These are phyloP conservation scores for Rhadinocentrus ornatus DNA, from an alignment of 2,797 vertebrate genomes.

Conservation along the genomic window DNA sequence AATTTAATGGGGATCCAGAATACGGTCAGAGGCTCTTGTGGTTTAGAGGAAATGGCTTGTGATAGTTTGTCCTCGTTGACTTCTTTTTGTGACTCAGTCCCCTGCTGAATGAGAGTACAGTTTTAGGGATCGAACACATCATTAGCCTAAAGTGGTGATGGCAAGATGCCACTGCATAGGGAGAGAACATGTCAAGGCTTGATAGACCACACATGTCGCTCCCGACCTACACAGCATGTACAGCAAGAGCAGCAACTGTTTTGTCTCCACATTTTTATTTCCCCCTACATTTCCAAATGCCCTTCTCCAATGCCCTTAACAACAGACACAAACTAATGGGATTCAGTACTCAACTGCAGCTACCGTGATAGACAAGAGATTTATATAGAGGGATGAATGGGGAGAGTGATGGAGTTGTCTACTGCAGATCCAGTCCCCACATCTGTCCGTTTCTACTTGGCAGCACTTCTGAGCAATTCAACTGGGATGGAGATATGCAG, in stretches of 20 bases:
- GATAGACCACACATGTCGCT: slow-evolving; percentile 71
- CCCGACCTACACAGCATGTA: slow-evolving; percentile 43
- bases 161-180: slow-evolving; percentile 32
- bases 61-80: slow-evolving; percentile 46
- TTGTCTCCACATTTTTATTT: slow-evolving; percentile 24
- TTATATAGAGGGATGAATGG: slow-evolving; percentile 67
- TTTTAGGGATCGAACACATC: slow-evolving; percentile 47
- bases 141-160: slow-evolving; percentile 49
- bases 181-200: slow-evolving; percentile 29
- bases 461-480: slow-evolving; percentile 76
- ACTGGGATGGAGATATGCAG: slow-evolving; percentile 74
- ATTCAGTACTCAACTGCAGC: slow-evolving; percentile 63
- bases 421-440: slow-evolving; percentile 71
- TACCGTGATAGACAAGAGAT: slow-evolving; percentile 73
- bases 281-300: slow-evolving; percentile 29
- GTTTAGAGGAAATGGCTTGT: slow-evolving; percentile 39
- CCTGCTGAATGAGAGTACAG: slow-evolving; percentile 32
- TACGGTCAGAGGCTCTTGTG: slow-evolving; percentile 14
- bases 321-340: slow-evolving; percentile 70
- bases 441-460: slow-evolving; percentile 79
- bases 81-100: slow-evolving; percentile 48
- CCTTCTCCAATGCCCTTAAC: slow-evolving; percentile 61
- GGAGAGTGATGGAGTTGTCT: slow-evolving; percentile 79
- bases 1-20: slow-evolving; percentile 37
- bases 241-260: slow-evolving; percentile 23